phyloP scores from a whole-genome alignment of 2,113 vertebrate species.

The Lipotes vexillifer region DNA sequence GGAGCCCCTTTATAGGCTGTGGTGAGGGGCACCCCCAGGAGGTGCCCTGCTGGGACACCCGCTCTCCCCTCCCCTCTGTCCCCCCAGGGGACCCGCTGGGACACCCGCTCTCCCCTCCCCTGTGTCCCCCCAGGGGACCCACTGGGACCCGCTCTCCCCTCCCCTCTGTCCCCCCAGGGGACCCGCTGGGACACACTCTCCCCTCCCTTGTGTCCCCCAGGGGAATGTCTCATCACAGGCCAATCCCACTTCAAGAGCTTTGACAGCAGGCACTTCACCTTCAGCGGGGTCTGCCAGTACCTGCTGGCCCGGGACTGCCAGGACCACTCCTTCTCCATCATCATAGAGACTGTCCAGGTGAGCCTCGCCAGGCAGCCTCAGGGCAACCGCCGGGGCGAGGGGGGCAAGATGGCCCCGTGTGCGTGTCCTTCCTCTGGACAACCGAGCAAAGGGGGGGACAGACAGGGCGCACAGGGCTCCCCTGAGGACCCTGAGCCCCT shows the following conservation, averaged over 20 bases:
- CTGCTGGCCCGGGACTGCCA: constrained; percentile 90
- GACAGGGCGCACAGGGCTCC: background rate
- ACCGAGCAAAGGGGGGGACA: background rate
- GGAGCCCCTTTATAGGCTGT: background rate
- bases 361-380: background rate
- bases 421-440: background rate
- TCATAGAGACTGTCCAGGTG: constrained; percentile 95
- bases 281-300: constrained; percentile 93
- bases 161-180: background rate
- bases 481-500: background rate
- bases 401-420: rapidly evolving
- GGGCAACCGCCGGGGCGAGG: rapidly evolving
- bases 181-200: background rate
- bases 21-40: background rate
- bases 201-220: constrained; percentile 70
- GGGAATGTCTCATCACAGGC: constrained; percentile 93
- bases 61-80: background rate
- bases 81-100: background rate
- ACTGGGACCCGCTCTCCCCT: background rate
- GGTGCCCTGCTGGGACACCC: background rate
- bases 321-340: constrained; percentile 86
- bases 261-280: constrained; percentile 95
- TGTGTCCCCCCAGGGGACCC: background rate
- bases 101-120: background rate
- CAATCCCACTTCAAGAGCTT: constrained; percentile 98